phyloP scores from a whole-genome alignment of 1,140 invertebrate genomes.

The Heliconius himera region DNA sequence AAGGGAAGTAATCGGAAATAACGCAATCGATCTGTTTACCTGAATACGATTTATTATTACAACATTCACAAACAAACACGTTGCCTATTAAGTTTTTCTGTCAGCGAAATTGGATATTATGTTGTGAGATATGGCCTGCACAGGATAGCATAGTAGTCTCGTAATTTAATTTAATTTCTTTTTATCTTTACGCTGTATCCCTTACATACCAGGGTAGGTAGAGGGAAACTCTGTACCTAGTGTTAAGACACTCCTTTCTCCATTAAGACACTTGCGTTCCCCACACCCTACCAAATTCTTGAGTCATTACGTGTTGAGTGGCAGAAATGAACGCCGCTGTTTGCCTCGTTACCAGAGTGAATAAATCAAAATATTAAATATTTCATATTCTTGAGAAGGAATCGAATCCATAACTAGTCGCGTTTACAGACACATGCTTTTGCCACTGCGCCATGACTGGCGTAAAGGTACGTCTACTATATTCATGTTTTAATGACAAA shows the following conservation, averaged over 20 bases:
- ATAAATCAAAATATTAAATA: not conserved
- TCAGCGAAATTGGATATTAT: slow-evolving; percentile 20
- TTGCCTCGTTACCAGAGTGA: not conserved
- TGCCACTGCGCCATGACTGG: no score
- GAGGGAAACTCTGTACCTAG: not conserved
- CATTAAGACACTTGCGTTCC: no score
- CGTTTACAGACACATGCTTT: no score
- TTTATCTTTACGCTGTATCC: not conserved
- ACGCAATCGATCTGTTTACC: slow-evolving; percentile 48
- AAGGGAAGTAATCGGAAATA: slow-evolving; percentile 38
- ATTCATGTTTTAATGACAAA: no score
- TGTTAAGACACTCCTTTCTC: not conserved
- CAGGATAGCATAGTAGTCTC: not conserved
- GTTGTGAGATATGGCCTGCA: not conserved
- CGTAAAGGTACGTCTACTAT: no score
- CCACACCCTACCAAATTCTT: not conserved
- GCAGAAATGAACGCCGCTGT: not conserved
- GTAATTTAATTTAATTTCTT: not conserved
- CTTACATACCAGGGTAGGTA: no score
- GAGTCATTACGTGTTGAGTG: not conserved
- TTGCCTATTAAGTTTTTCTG: slow-evolving; percentile 33
- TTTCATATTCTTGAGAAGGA: not conserved
- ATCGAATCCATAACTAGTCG: not conserved
- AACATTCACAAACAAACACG: slow-evolving; percentile 45
- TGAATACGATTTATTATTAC: slow-evolving; percentile 47